A percentile compares a stretch with the other conserved stretches of the same genome.
Conservation (phyloP, 1,140 invertebrate species). For the Drosophila baimaii region DNA sequence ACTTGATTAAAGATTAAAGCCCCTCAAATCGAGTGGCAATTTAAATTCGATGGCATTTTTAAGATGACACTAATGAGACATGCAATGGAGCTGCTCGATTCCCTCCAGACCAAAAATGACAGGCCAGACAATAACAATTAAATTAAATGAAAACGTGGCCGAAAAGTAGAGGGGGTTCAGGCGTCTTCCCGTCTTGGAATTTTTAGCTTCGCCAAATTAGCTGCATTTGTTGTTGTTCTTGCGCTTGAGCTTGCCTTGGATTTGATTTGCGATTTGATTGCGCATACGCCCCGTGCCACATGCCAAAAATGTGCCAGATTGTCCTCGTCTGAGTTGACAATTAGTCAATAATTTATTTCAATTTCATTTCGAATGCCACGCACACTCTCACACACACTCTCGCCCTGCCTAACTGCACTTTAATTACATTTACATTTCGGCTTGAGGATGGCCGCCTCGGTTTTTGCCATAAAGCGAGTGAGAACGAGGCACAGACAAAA, state of each 20-base stretch:
- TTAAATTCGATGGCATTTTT: conserved; percentile 51
- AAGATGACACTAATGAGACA: conserved; percentile 52
- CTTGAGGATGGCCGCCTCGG: conserved; percentile 40
- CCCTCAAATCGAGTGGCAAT: neutral
- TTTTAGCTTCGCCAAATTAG: conserved; percentile 68
- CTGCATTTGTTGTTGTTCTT: conserved; percentile 56
- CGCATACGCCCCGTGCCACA: conserved; percentile 48
- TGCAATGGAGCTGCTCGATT: conserved; percentile 57
- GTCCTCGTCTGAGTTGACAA: conserved; percentile 71
- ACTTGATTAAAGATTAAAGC: conserved; percentile 6
- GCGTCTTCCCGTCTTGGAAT: conserved; percentile 12
- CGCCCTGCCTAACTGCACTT: conserved; percentile 74
- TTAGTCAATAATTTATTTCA: conserved; percentile 83
- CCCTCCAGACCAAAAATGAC: conserved; percentile 28
- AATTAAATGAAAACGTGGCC: conserved; percentile 65
- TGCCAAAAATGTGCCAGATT: conserved; percentile 36
- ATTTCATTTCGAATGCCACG: conserved; percentile 77
- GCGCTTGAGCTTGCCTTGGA: conserved; percentile 5
- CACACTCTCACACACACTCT: conserved; percentile 38
- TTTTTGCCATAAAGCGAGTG: conserved; percentile 55
- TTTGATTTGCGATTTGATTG: conserved; percentile 57
- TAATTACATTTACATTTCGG: conserved; percentile 78
- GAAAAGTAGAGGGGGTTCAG: neutral
- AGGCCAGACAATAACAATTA: conserved; percentile 64
- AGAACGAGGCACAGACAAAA: conserved; percentile 4